phyloP scores from a whole-genome alignment of 2,797 vertebrate species.

The Phrynocephalus vlangalii region DNA sequence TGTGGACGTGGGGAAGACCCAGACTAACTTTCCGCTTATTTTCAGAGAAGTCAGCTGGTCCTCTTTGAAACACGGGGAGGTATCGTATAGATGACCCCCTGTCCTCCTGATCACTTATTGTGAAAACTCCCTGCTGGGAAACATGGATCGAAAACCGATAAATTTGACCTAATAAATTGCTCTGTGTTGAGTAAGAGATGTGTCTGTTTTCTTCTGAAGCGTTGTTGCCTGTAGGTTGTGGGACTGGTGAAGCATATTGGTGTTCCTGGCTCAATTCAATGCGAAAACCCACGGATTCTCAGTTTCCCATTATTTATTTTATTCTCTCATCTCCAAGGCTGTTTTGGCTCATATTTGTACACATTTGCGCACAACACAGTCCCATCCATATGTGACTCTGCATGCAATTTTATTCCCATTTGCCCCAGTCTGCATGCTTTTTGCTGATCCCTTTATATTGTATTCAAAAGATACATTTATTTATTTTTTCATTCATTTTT shows the following conservation, averaged over 20 bases:
- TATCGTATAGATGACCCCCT: neutral
- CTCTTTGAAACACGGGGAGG: too few species aligned
- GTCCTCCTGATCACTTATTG: too few species aligned
- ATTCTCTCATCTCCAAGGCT: too few species aligned
- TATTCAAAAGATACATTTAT: too few species aligned
- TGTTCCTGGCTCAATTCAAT: neutral
- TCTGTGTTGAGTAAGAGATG: neutral
- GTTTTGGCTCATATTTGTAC: too few species aligned
- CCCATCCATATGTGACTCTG: too few species aligned
- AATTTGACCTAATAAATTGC: neutral
- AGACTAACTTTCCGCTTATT: neutral
- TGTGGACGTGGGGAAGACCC: neutral
- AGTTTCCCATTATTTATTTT: neutral
- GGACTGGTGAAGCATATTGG: neutral
- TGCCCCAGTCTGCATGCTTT: too few species aligned
- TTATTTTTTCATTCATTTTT: too few species aligned
- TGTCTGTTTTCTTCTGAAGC: neutral
- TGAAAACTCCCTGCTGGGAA: neutral
- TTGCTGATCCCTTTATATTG: too few species aligned
- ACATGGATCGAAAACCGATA: neutral
- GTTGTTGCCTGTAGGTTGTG: neutral
- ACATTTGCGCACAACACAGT: too few species aligned
- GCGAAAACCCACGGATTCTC: neutral
- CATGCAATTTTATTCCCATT: too few species aligned
- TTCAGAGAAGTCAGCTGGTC: constrained; percentile 9